These are phyloP conservation scores for Cyrtodaria siliqua DNA, from an alignment of 2,888 invertebrate genomes.

Conservation along the genomic window DNA sequence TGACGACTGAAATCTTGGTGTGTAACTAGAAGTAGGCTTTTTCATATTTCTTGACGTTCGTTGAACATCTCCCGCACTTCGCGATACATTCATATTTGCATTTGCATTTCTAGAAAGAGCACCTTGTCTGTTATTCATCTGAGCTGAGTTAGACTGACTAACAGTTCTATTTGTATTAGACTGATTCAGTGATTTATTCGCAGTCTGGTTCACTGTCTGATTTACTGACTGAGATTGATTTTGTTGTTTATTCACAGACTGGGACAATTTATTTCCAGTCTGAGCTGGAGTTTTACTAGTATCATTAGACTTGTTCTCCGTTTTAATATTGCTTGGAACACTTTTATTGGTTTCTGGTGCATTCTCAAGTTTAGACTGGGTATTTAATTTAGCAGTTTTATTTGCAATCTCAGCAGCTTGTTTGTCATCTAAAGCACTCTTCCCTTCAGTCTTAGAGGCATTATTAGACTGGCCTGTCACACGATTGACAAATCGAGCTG, in stretches of 20 bases:
- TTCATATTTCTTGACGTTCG: conserved; percentile 33
- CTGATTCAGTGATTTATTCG: conserved; percentile 29
- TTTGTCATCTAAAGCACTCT: too few species aligned
- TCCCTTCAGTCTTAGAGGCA: too few species aligned
- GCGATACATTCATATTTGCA: conserved; percentile 34
- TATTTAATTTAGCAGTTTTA: background rate
- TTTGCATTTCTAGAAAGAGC: conserved; percentile 53
- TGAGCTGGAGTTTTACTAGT: background rate
- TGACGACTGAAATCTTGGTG: conserved; percentile 26
- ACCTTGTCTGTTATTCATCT: conserved; percentile 31
- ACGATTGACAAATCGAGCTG: conserved; percentile 42
- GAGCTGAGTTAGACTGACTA: conserved; percentile 40
- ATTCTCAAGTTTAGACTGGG: too few species aligned
- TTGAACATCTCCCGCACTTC: conserved; percentile 40
- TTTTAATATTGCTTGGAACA: background rate
- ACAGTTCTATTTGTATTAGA: conserved; percentile 24
- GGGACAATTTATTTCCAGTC: background rate
- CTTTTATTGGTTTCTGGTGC: background rate
- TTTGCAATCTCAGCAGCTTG: background rate
- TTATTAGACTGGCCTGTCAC: background rate
- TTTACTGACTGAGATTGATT: background rate
- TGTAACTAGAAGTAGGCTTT: conserved; percentile 47
- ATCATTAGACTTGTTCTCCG: background rate
- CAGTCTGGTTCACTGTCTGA: conserved; percentile 9
- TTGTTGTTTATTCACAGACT: background rate